Base-by-base conservation (phyloP, 1,140 invertebrate species). In the Macrobrachium nipponense region DNA sequence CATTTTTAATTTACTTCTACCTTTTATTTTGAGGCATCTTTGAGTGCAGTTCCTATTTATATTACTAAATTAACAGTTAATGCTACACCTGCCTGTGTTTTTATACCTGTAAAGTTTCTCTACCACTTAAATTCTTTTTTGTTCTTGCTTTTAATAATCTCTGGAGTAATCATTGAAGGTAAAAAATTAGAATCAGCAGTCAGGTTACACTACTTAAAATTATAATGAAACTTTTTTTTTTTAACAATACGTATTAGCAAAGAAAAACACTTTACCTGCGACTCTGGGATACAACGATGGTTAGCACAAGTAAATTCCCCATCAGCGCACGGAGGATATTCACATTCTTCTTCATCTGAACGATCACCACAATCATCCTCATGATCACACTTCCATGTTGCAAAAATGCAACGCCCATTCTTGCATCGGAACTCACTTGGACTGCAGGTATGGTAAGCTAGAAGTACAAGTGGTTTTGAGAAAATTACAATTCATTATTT, bases 231-330 rank as follows among this genome's bases (percentile, higher is more conserved):
- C 43, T 12, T 51, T 73, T 14, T 27, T 27, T 12, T 3, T 44
- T 5, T 2, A 68, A 51, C 27, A 36, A 36, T 44, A n/a, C n/a
- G n/a, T n/a, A 23, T 20, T 17, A 18, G 18, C 23, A 20, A 51
- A n/a, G 17, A 8, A 75, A 15, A 11, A 43, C 23, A 59, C 18
- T 86, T 89, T 90, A 93, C 92, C 91, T 96, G 96, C 1, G 94
- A 91, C 92, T 94, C 94, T 0, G 96, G 95, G 78, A 98, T 98
- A 89, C 97, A 98, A 17, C 97, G 93, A 61, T 95, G 94, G 91
- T 99, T 99, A 12, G 94, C 94, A 90, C 98, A 99, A 6, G 97
- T 98, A 87, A 98, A 99, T 91, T 98, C 97, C 2, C 96, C 97
- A n/a, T 94, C 92, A 3, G 96, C 96, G 90, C 98, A 99, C 0